These are phyloP conservation scores for Mellilla xanthometata DNA, from an alignment of 2,888 invertebrate species.

Conservation along the genomic window DNA sequence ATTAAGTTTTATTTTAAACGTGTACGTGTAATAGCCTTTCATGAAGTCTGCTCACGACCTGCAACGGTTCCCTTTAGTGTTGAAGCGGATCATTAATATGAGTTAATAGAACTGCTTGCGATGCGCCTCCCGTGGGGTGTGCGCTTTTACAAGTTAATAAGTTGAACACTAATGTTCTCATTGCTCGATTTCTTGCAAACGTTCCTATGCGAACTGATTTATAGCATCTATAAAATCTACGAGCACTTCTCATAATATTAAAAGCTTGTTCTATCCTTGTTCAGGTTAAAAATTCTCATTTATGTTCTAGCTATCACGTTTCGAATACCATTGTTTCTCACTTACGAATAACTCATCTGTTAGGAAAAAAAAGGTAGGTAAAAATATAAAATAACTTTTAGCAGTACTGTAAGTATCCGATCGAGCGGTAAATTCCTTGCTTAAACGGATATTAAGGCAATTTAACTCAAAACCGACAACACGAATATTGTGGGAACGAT, in stretches of 20 bases:
- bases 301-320: too few species aligned
- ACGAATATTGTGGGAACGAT: slow-evolving; percentile 43
- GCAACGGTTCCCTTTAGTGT: slow-evolving; percentile 32
- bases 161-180: slow-evolving; percentile 16
- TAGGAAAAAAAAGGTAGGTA: not conserved
- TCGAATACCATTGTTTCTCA: too few species aligned
- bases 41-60: slow-evolving; percentile 33
- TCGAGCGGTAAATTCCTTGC: slow-evolving; percentile 33
- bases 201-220: slow-evolving; percentile 1
- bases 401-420: slow-evolving; percentile 27
- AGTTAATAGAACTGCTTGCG: slow-evolving; percentile 29
- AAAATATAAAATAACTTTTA: slow-evolving; percentile 23
- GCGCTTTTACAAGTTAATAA: slow-evolving; percentile 25
- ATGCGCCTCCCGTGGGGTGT: slow-evolving; percentile 25
- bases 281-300: too few species aligned
- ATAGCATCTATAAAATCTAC: not conserved
- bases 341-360: too few species aligned
- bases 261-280: not conserved
- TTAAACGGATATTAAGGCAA: slow-evolving; percentile 41
- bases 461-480: slow-evolving; percentile 39
- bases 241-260: not conserved
- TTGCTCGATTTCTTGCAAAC: slow-evolving; percentile 11
- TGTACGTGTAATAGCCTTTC: slow-evolving; percentile 28
- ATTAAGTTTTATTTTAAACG: slow-evolving; percentile 25
- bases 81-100: slow-evolving; percentile 31